These are phyloP conservation scores for Gnathonemus echidnorhynchus DNA, from an alignment of 2,113 vertebrate genomes.

Conservation along the genomic window DNA sequence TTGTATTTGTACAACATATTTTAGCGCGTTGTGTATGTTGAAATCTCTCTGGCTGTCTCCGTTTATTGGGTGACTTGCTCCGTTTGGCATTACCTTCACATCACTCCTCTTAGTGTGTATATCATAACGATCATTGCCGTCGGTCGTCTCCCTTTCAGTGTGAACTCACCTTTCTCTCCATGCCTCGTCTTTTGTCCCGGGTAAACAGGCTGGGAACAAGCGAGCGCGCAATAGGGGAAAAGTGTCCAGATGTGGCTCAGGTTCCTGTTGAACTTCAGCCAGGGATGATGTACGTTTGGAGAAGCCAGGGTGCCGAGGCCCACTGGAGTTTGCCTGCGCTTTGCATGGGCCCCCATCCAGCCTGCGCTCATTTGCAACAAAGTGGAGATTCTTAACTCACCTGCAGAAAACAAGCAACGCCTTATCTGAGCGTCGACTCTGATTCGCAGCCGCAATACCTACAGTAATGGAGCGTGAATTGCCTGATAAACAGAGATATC, in stretches of 20 bases:
- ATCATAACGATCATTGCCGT: not conserved
- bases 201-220: not conserved
- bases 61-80: not conserved
- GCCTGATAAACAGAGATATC: constrained; percentile 41
- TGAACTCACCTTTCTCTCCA: not conserved
- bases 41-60: not conserved
- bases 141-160: not conserved
- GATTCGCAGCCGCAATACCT: constrained; percentile 44
- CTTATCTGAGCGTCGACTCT: constrained; percentile 46
- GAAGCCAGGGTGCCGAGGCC: not conserved
- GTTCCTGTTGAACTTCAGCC: not conserved
- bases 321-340: constrained; percentile 15
- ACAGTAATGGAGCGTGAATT: constrained; percentile 44
- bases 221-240: not conserved
- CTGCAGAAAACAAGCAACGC: constrained; percentile 37
- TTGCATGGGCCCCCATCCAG: constrained; percentile 12
- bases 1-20: not conserved
- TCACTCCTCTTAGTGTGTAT: not conserved
- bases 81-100: not conserved
- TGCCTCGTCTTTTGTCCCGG: not conserved
- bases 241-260: not conserved
- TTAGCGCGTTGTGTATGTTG: not conserved
- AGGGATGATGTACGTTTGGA: not conserved
- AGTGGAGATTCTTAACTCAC: constrained; percentile 33
- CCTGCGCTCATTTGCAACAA: constrained; percentile 32